These are phyloP conservation scores for Sycophila sp. DNA, from an alignment of 1,140 invertebrate genomes.

Conservation along the genomic window DNA sequence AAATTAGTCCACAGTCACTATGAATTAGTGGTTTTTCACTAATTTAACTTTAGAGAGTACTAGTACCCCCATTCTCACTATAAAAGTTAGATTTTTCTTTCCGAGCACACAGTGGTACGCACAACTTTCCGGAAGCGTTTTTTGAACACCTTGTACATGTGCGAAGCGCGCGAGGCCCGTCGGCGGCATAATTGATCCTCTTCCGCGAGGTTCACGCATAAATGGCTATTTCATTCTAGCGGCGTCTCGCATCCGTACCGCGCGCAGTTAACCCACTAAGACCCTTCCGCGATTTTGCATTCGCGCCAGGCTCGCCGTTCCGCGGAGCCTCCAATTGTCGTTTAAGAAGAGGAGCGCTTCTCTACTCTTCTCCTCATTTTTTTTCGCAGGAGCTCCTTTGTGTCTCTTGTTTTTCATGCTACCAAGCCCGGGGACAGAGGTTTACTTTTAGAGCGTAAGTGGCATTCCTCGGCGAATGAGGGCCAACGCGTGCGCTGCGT, in stretches of 20 bases:
- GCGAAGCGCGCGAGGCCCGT: neutral
- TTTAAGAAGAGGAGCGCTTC: too few relatives aligned
- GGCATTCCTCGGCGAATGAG: neutral
- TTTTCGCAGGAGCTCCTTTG: neutral
- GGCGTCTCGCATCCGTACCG: neutral
- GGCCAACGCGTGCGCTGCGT: neutral
- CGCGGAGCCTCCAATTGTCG: too few relatives aligned
- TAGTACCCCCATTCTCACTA: too few relatives aligned
- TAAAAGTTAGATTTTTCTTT: too few relatives aligned
- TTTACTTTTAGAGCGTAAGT: slow-evolving; percentile 3
- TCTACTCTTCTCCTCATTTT: neutral
- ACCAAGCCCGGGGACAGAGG: neutral
- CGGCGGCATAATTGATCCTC: slow-evolving; percentile 26
- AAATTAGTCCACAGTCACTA: too few relatives aligned
- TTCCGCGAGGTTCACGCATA: slow-evolving; percentile 16
- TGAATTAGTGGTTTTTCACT: too few relatives aligned
- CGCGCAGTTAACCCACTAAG: slow-evolving; percentile 21
- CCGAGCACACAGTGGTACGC: too few relatives aligned
- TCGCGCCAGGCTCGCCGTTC: too few relatives aligned
- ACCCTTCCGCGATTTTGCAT: neutral
- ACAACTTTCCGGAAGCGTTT: neutral
- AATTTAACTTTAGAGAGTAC: too few relatives aligned
- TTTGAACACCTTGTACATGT: neutral
- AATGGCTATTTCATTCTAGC: slow-evolving; percentile 13
- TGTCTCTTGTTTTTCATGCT: too few relatives aligned